Evolutionary conservation across 2,888 invertebrate genomes (phyloP).

Genomic region (Epinotia bilunana): DNA sequence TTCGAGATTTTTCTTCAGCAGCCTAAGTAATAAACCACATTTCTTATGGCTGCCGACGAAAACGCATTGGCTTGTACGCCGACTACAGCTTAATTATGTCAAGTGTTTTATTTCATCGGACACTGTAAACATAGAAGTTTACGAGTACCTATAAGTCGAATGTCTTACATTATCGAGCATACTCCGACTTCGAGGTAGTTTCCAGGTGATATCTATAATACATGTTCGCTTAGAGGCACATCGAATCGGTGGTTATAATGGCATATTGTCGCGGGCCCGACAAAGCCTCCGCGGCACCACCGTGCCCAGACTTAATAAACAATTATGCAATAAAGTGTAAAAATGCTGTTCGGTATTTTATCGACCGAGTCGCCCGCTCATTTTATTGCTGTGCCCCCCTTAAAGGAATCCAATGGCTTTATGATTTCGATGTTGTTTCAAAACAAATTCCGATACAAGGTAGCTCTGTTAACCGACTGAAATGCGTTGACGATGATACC

Average conservation of each 20-base stretch:
- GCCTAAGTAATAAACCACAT: conserved; percentile 3
- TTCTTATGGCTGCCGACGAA: conserved; percentile 14
- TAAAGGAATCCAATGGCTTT: conserved; percentile 20
- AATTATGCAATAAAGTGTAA: conserved; percentile 77
- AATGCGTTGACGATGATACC: background rate
- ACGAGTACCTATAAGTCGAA: background rate
- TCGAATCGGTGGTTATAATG: conserved; percentile 72
- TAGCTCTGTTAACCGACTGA: background rate
- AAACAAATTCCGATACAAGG: conserved; percentile 5
- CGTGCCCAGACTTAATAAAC: conserved; percentile 68
- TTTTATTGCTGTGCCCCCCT: conserved; percentile 39
- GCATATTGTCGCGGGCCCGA: conserved; percentile 63
- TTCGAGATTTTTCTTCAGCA: background rate
- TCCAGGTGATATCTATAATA: conserved; percentile 31
- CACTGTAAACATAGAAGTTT: conserved; percentile 47
- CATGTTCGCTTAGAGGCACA: conserved; percentile 54
- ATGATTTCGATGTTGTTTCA: conserved; percentile 23
- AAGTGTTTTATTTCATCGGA: conserved; percentile 52
- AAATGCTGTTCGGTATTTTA: conserved; percentile 69
- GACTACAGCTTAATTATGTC: conserved; percentile 49
- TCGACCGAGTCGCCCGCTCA: conserved; percentile 63
- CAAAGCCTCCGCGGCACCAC: conserved; percentile 62
- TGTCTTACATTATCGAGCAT: conserved; percentile 9
- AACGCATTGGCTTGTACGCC: background rate
- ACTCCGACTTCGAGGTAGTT: conserved; percentile 10